Conservation (phyloP, 2,888 invertebrate genomes). For the Drosophila meridionalis region DNA sequence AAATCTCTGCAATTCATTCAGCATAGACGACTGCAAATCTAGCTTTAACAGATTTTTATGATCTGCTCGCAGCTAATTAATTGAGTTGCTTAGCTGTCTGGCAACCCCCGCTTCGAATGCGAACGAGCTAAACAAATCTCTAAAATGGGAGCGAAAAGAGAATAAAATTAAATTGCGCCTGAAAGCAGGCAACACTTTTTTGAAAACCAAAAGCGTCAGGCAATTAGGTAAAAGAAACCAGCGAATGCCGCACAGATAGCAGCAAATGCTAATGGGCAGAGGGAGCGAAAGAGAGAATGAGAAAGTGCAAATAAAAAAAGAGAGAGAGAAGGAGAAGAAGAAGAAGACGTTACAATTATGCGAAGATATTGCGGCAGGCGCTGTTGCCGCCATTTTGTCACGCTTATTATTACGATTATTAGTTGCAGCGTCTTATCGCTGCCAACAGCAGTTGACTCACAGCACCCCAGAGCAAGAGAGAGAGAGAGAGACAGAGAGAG, state of each 20-base stretch:
- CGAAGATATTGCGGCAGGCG: constrained; percentile 39
- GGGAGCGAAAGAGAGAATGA: not conserved
- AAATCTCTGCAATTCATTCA: no score
- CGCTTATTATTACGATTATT: constrained; percentile 49
- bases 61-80: constrained; percentile 22
- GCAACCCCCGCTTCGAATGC: not conserved
- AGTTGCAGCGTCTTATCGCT: constrained; percentile 36
- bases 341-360: constrained; percentile 37
- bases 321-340: not conserved
- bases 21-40: not conserved
- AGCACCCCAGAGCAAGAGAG: not conserved
- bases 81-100: not conserved
- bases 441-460: constrained; percentile 15
- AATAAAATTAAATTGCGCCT: constrained; percentile 1
- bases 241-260: constrained; percentile 16
- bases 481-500: not conserved
- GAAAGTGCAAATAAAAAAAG: not conserved
- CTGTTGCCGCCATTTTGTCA: constrained; percentile 49
- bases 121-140: constrained; percentile 25
- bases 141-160: not conserved
- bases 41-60: not conserved
- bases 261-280: constrained; percentile 19
- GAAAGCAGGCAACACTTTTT: constrained; percentile 39
- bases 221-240: constrained; percentile 39
- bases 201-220: constrained; percentile 29